phyloP scores from a whole-genome alignment of 2,113 vertebrate species.

The Dascyllus trimaculatus region DNA sequence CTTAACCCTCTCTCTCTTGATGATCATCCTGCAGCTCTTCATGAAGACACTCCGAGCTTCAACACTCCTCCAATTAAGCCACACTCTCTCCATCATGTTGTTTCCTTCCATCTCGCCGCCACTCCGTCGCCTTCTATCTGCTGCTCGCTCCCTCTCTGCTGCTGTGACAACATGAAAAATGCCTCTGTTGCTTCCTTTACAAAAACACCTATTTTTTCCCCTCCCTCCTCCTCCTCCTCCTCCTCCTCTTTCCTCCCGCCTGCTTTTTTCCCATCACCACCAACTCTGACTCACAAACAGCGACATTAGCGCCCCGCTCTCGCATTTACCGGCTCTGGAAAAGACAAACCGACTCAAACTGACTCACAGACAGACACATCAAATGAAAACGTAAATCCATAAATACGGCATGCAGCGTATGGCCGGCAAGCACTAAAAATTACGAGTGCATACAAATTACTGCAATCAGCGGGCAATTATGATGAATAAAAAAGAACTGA shows the following conservation, averaged over 20 bases:
- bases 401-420: neutral
- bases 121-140: constrained; percentile 29
- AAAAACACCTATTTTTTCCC: constrained; percentile 28
- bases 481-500: constrained; percentile 63
- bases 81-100: constrained; percentile 7
- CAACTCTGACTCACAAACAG: constrained; percentile 25
- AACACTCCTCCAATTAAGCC: constrained; percentile 29
- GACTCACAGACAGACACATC: neutral
- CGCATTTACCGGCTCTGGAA: constrained; percentile 28
- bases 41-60: neutral
- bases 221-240: neutral
- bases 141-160: constrained; percentile 41
- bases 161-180: constrained; percentile 24
- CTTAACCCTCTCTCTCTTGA: neutral
- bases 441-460: constrained; percentile 68
- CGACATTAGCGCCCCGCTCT: constrained; percentile 9
- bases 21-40: constrained; percentile 19
- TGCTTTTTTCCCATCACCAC: fast-evolving
- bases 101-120: constrained; percentile 25
- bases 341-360: constrained; percentile 13
- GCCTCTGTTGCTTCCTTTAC: constrained; percentile 14
- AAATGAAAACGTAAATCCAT: constrained; percentile 24
- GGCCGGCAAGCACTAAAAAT: constrained; percentile 28
- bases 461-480: constrained; percentile 72
- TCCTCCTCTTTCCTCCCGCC: fast-evolving